Evolutionary conservation across 2,888 invertebrate species (phyloP), one percentile per base, ranked within the genome.

Genomic region (Cephus pulcher): DNA sequence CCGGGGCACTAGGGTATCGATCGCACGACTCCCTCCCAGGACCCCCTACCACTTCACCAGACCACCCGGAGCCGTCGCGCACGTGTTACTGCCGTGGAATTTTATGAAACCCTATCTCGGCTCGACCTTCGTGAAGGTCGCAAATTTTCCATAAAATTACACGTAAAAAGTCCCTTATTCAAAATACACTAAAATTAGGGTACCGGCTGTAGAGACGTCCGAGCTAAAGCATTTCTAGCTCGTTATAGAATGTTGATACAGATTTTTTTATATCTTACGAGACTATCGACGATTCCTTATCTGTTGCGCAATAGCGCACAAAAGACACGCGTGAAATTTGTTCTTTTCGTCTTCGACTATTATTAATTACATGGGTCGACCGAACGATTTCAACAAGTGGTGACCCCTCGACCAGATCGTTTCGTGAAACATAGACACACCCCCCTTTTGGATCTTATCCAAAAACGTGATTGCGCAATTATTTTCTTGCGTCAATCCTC

Each of bases 381-480:
- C 2, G 23, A 23, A 56, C 23, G 23, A 56, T 23, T 56, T 56
- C 56, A 9, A 9, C 23, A 56, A 23, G 23, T 15, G 56, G 9
- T 9, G 56, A 23, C 2, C 23, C 9, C 23, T 23, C 56, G 56
- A 23, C 56, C 9, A 9, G 56, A 23, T 23, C 56, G 0, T 56
- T 9, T 56, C 56, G 56, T 23, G 15, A 23, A 9, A 32, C 40
- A 40, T 2, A 2, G 23, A 56, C 56, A 56, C 56, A 23, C 56
- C 40, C 40, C 56, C 73, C 71, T 70, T 69, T 81, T 80, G 82
- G 82, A 77, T 4, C n/a, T 6, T 15, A 4, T 70, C 81, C 82
- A 82, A 80, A 73, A 75, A 75, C 12, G 1, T 40, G 34, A 70
- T 81, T 81, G 80, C 78, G 70, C 70, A 77, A 82, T 76, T 80